Percentiles rank a stretch among this genome's conserved stretches.
These are phyloP conservation scores for Sibirionetta formosa DNA, from an alignment of 2,797 vertebrate species.

Conservation along the genomic window DNA sequence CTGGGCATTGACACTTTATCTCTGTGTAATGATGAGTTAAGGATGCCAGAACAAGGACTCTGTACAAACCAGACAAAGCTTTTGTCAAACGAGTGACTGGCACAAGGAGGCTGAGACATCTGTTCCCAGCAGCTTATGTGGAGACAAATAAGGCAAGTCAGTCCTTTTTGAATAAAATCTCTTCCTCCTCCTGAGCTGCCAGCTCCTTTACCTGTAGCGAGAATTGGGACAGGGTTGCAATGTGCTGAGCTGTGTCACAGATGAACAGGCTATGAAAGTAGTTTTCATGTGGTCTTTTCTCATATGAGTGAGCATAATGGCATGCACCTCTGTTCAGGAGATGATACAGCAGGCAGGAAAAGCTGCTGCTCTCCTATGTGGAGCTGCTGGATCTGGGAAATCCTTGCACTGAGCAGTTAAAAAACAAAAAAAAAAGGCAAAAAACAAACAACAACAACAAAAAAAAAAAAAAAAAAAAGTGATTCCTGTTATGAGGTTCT, in stretches of 20 bases:
- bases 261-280: neutral
- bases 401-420: neutral
- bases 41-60: neutral
- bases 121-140: neutral
- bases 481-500: neutral
- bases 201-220: neutral
- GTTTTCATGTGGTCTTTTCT: neutral
- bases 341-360: neutral
- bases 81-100: slow-evolving; percentile 40
- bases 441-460: no score
- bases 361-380: accelerated
- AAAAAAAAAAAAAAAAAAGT: no score
- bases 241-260: neutral
- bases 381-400: neutral
- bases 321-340: neutral
- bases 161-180: neutral
- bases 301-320: accelerated
- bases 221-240: neutral
- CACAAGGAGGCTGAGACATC: slow-evolving; percentile 40
- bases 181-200: neutral
- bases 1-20: slow-evolving; percentile 6
- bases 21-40: neutral
- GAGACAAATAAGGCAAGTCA: neutral
- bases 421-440: no score
- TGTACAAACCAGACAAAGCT: slow-evolving; percentile 14